Evolutionary conservation across 2,888 invertebrate genomes (phyloP).

Genomic region (Acleris literana): DNA sequence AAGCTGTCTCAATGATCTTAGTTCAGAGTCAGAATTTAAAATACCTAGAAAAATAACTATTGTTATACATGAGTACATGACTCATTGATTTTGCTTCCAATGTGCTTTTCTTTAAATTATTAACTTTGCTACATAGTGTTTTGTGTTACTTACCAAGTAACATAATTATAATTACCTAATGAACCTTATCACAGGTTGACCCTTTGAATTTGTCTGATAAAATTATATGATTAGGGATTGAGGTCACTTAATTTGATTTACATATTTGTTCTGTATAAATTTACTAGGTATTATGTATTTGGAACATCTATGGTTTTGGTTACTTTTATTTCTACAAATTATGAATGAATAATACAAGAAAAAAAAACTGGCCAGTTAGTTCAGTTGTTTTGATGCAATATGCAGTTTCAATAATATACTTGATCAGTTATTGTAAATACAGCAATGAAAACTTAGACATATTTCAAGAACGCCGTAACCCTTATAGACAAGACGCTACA

Average conservation of each 20-base stretch:
- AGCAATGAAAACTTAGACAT: no score
- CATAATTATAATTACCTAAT: background rate
- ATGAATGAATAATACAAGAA: no score
- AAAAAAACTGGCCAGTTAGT: no score
- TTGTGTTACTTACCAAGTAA: background rate
- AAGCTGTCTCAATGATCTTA: conserved; percentile 11
- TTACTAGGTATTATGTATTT: no score
- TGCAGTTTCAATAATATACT: no score
- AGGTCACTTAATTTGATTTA: conserved; percentile 23
- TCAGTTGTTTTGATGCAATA: no score
- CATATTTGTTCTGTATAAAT: background rate
- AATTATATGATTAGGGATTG: conserved; percentile 18
- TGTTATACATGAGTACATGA: conserved; percentile 1
- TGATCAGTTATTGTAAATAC: no score
- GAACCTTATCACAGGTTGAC: conserved; percentile 1
- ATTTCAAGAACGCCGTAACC: background rate
- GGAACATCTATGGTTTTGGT: no score
- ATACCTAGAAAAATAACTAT: conserved; percentile 26
- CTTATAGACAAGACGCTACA: no score
- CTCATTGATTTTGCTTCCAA: background rate
- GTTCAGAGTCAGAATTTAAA: conserved; percentile 9
- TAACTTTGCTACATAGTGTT: background rate
- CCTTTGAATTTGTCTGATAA: conserved; percentile 3
- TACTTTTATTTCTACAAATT: no score
- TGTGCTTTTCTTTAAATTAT: background rate